Evolutionary conservation across 2,797 vertebrate genomes (phyloP), one percentile per base, ranked within the genome.

Genomic region (Xenopus petersii): DNA sequence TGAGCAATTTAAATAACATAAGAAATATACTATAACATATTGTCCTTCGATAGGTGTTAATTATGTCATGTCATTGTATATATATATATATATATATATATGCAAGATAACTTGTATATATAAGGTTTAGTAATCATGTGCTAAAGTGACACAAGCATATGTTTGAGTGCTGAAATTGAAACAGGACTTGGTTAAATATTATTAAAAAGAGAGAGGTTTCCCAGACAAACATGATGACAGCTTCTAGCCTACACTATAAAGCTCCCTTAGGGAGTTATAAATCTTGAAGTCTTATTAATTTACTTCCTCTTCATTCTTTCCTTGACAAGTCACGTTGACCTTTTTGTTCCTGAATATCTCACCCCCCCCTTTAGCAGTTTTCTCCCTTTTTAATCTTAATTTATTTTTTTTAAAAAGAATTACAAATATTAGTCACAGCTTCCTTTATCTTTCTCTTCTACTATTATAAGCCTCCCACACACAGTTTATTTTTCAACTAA

Each of bases 251-350:
- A 63, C 59, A 58, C 70, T 64, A 21, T 64, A 17, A 47, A 48
- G 59, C 30, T 73, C 36, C 75, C 58, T 59, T 4, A 16, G 75
- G 70, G 75, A 69, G 65, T 33, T 42, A 59, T 12, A 64, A 64
- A 69, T 69, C 59, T 68, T 58, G n/a, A 12, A 30, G 33, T 54
- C 33, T 58, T 63, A 67, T 64, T 77, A 67, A 73, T 59, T 59
- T 33, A 70, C 42, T 77, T 73, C 70, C 65, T 69, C 75, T 64
- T 64, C 70, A 73, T 78, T 78, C 70, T 49, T 78, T 68, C 51
- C 51, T 36, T 49, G 64, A 26, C 70, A 64, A 68, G 70, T 78
- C 75, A 78, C 36, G 5, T 30, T 68, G 75, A 77, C 67, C 59
- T 64, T 8, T 30, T 17, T 10, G 46, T 42, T 42, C 36, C 21